Base-by-base conservation (phyloP, 2,888 invertebrate species). In the Apeira syringaria region DNA sequence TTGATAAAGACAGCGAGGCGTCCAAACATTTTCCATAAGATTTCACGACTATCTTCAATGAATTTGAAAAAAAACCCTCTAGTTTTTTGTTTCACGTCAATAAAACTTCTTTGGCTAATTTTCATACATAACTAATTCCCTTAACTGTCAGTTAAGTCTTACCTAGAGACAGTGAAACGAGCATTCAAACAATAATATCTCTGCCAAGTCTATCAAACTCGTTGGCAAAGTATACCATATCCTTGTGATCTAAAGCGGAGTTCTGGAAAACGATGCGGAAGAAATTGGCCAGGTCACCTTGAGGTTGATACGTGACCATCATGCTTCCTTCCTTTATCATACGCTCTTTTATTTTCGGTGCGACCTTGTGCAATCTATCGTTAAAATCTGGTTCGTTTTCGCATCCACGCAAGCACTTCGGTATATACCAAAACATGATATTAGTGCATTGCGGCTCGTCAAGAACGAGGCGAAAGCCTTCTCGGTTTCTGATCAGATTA, bases 301-400 rank as follows among this genome's bases (percentile, higher is more conserved):
- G 92, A 0, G 98, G 97, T 68, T 99, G 99, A 78, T 99, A 99
- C 29, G 98, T 98, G 53, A 99, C 95, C 95, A 99, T 96, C 94
- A 98, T 97, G 30, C 95, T 94, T 15, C 99, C 99, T 71, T 95
- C 94, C 74, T 95, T 95, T 92, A 98, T 97, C 99, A 99, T 99
- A 41, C 93, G 91, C 64, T 98, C 98, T 78, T 99, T 99, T 56
- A 99, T 95, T 79, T 94, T 94, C 0, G 99, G 98, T 0, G 98
- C 98, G 27, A 99, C 93, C 82, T 92, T 93, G 73, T 96, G 93
- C 32, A 97, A 75, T 64, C 91, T 92, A 54, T 93, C 91, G 55
- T 91, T 90, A 67, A 91, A 95, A 59, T 92, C 91, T 12, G 89
- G 76, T 26, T 91, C 90, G 41, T 90, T 73, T 50, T 78, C 91